Evolutionary conservation across 2,888 invertebrate genomes (phyloP).

Genomic region (Uloborus plumipes): DNA sequence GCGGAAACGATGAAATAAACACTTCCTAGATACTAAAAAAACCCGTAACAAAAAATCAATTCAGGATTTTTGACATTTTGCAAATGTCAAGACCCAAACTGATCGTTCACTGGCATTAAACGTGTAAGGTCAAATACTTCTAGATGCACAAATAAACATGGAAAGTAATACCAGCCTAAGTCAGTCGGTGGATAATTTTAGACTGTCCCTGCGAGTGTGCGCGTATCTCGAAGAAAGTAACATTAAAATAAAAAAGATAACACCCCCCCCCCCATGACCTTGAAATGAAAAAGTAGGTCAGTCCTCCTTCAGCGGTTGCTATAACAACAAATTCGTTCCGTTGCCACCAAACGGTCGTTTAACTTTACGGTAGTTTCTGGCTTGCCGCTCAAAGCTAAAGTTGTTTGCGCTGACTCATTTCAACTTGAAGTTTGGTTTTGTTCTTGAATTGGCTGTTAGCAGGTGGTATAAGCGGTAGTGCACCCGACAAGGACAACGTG

Average conservation of each 20-base stretch:
- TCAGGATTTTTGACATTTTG: no score
- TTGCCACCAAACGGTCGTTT: constrained; percentile 40
- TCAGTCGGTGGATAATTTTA: constrained; percentile 36
- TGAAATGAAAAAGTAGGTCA: constrained; percentile 52
- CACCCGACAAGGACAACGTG: constrained; percentile 27
- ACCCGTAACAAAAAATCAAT: no score
- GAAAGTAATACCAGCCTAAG: constrained; percentile 17
- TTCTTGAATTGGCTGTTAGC: constrained; percentile 47
- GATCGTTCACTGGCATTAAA: constrained; percentile 24
- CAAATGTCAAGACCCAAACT: background rate
- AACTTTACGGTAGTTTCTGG: constrained; percentile 18
- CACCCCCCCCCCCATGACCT: constrained; percentile 21
- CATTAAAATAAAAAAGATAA: constrained; percentile 3
- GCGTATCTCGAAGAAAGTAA: constrained; percentile 22
- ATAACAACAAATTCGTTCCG: constrained; percentile 33
- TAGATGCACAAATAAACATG: constrained; percentile 8
- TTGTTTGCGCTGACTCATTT: constrained; percentile 45
- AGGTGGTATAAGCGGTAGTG: constrained; percentile 39
- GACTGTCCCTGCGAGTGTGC: background rate
- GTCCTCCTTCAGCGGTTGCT: constrained; percentile 33
- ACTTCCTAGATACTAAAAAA: no score
- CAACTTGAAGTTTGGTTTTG: constrained; percentile 23
- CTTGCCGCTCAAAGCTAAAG: constrained; percentile 21
- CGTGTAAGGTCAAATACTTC: constrained; percentile 34
- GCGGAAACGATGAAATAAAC: no score